Percentiles rank a stretch among this genome's conserved stretches.
phyloP scores from a whole-genome alignment of 2,113 vertebrate genomes.

The Campylorhamphus procurvoides region DNA sequence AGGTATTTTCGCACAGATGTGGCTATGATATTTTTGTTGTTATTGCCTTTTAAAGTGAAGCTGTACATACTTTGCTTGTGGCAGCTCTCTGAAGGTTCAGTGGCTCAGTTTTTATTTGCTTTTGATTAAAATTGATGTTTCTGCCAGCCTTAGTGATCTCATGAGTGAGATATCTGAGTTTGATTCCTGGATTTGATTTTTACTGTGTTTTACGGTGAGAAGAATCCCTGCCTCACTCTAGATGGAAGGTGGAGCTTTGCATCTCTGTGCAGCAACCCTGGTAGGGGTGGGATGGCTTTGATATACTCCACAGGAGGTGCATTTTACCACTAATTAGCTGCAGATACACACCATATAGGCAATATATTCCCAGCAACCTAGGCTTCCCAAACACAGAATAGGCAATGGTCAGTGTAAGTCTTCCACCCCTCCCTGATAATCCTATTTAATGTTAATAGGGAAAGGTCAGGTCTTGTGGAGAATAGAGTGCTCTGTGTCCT shows the following conservation, averaged over 20 bases:
- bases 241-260: not conserved
- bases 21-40: not conserved
- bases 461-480: not conserved
- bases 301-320: not conserved
- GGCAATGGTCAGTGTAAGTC: not conserved
- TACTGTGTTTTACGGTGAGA: not conserved
- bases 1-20: not conserved
- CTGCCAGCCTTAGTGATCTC: slow-evolving; percentile 32
- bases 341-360: not conserved
- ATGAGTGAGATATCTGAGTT: not conserved
- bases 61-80: slow-evolving; percentile 13
- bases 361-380: not conserved
- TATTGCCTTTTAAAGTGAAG: slow-evolving; percentile 24
- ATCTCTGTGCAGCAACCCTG: not conserved
- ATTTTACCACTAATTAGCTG: not conserved
- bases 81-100: slow-evolving; percentile 32
- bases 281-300: not conserved
- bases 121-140: slow-evolving; percentile 61
- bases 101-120: slow-evolving; percentile 37
- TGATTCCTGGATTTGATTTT: slow-evolving; percentile 25
- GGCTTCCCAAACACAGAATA: not conserved
- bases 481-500: not conserved
- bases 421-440: not conserved
- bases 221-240: not conserved
- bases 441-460: not conserved